Evolutionary conservation across 1,140 invertebrate species (phyloP).

Genomic region (Megathymus violae): DNA sequence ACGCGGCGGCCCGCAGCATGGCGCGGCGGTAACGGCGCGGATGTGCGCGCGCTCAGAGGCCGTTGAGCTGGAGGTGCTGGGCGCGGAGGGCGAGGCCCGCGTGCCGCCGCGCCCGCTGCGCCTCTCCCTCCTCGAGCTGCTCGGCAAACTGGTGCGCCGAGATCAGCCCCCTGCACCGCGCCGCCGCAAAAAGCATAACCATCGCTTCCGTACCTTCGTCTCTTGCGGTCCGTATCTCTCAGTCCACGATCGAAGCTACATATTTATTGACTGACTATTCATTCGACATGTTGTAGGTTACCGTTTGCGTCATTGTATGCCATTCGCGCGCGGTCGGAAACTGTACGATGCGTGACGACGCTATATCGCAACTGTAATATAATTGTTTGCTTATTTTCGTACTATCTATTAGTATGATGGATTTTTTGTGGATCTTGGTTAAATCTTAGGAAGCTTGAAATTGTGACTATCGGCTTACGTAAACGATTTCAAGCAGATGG

Average conservation of each 20-base stretch:
- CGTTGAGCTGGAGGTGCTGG: constrained; percentile 80
- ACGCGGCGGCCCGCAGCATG: no score
- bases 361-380: constrained; percentile 23
- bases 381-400: constrained; percentile 13
- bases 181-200: constrained; percentile 85
- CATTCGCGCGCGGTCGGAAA: constrained; percentile 10
- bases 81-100: constrained; percentile 67
- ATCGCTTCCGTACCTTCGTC: constrained; percentile 86
- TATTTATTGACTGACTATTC: constrained; percentile 24
- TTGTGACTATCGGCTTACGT: constrained; percentile 8
- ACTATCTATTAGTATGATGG: not conserved
- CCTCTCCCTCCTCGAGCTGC: constrained; percentile 86
- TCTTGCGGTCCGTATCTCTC: constrained; percentile 84
- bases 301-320: constrained; percentile 32
- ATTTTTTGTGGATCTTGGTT: constrained; percentile 4
- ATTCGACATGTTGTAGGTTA: constrained; percentile 18
- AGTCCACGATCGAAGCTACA: constrained; percentile 11
- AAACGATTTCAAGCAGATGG: constrained; percentile 43
- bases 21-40: constrained; percentile 77
- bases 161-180: constrained; percentile 74
- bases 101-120: constrained; percentile 77
- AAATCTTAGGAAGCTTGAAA: not conserved
- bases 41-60: constrained; percentile 79
- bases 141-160: constrained; percentile 86
- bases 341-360: constrained; percentile 30